Evolutionary conservation across 2,888 invertebrate species (phyloP), one percentile per base, ranked within the genome.

Genomic region (Chloroclysta siterata): DNA sequence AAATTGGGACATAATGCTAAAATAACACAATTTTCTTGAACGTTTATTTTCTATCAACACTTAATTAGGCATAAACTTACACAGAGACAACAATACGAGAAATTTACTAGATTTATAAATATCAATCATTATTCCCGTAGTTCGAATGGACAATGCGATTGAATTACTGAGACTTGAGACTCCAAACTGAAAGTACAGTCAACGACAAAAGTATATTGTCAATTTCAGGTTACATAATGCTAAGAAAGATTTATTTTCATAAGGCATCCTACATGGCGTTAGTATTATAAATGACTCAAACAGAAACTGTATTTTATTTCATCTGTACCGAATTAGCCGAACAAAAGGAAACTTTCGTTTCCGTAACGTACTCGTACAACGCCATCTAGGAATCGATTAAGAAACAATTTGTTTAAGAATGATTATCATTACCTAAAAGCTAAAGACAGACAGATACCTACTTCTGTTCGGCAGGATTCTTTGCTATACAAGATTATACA

Each of bases 41-140:
- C 83, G 73, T 90, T 90, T 90, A 90, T 90, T 90, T 86, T 87
- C 90, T 85, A 90, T 87, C 88, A 91, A 91, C 91, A 91, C 89
- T 79, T 84, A 82, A 78, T 81, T 82, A 87, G 77, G 77, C 68
- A 50, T 71, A 55, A 63, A 64, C 70, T 72, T 84, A 84, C 78
- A 82, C 82, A 86, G 81, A 86, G 85, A 89, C 89, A 89, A 88
- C 86, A 87, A 86, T 79, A 71, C 65, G 70, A 65, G 70, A 67
- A 57, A 65, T 68, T 64, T 62, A 60, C 57, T 67, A 57, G 63
- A 44, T n/a, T 17, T 44, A 44, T 44, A 44, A 14, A 17, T 39
- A 39, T 44, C 4, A 17, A 17, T 17, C 10, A 42, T 42, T 14
- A 7, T 22, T 15, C n/a, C 36, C 17, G 1, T 17, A 54, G 33